Evolutionary conservation across 2,797 vertebrate species (phyloP), one percentile per base, ranked within the genome.

Genomic region (Lepidocolaptes lacrymiger): DNA sequence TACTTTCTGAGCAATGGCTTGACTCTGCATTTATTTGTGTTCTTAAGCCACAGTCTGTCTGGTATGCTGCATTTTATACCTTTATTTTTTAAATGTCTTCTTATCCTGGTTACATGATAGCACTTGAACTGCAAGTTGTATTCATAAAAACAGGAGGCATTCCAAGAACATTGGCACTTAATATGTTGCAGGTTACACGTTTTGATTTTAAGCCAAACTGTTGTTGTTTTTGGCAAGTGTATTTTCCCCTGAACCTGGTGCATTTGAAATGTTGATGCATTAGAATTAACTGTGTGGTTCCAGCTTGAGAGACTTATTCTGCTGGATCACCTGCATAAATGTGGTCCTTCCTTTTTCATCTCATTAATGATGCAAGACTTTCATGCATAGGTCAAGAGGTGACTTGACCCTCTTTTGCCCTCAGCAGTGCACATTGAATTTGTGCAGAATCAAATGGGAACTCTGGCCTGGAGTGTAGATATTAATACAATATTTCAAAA

Each of bases 191-290:
- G 69, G 61, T 91, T 89, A 79, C 49, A 61, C 63, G 52, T 41
- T 85, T 87, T 95, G 62, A 54, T 95, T 96, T 92, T 59, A 86
- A 92, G 75, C 85, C 84, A 93, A 84, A 43, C 23, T 77, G 20
- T 78, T 96, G 80, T 91, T 97, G 63, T 9, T 95, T 95, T 95
- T 93, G 95, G 93, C 91, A 61, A 71, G 9, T n/a, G 18, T 59
- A 11, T 93, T 93, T 96, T 88, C 34, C 85, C 84, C 68, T 82
- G 54, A 49, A 68, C 61, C 62, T 81, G 51, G 69, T 66, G 56
- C 77, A 86, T 89, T 22, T 92, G 93, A 91, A 96, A 93, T 97
- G 92, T 52, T 71, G 72, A 85, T 82, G 54, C 46, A 56, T 54
- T 87, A 16, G 66, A 88, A 59, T 91, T 75, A 94, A 41, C 46